Evolutionary conservation across 2,888 invertebrate genomes (phyloP), one percentile per base, ranked within the genome.

Genomic region (Kuschelorhynchus macadamiae): DNA sequence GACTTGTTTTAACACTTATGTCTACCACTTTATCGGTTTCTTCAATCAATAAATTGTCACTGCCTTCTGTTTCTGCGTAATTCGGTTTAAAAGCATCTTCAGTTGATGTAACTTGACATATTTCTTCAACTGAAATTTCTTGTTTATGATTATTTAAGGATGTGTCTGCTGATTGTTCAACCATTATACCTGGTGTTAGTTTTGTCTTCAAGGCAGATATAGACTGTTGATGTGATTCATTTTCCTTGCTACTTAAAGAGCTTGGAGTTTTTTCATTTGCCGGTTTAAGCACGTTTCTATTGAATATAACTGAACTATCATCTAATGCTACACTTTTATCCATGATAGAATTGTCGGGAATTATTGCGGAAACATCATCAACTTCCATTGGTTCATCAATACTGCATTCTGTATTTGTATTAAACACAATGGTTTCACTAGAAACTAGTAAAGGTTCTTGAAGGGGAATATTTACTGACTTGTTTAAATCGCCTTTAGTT

Each of bases 341-440:
- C 7, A 50, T 14, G 39, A 39, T 44, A 20, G 71, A 39, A 42
- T 46, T 50, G 17, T 67, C 60, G 18, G 65, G 46, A 17, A 47
- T 36, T 1, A 62, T 30, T 5, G 44, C 9, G 17, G 47, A 47
- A 25, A 49, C 56, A 32, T 67, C 69, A 60, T 76, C 76, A 1
- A 76, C 74, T 33, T 75, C 75, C 76, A 76, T 76, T 2, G 75
- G 74, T 65, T 76, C 75, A 16, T 59, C 33, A 53, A 73, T 75
- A 59, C 74, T 75, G 17, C 46, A 65, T 0, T 75, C 71, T 2
- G 60, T 61, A 46, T 71, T 74, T 4, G 75, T 72, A 11, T 67
- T 67, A 50, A 76, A 75, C 8, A 75, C 76, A 59, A 75, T 71
- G 9, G 74, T 71, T 39, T 72, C 66, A 49, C 74, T 66, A 46